A percentile compares a stretch with the other conserved stretches of the same genome.
These are phyloP conservation scores for Chrysolina americana DNA, from an alignment of 2,888 invertebrate species.

Conservation along the genomic window DNA sequence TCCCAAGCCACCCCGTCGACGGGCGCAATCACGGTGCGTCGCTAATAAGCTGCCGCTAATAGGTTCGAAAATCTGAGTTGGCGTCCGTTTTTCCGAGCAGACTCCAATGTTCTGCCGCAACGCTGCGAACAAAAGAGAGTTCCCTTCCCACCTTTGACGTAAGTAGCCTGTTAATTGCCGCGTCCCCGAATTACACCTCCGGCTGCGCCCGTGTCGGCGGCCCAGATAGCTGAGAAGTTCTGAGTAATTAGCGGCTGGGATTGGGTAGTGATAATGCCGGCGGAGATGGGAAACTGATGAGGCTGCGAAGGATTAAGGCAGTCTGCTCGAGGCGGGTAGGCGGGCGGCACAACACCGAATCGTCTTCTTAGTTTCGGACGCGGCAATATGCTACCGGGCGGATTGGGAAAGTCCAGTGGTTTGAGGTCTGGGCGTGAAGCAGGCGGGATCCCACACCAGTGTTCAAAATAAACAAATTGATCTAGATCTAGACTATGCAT, in stretches of 20 bases:
- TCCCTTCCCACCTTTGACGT: slow-evolving; percentile 13
- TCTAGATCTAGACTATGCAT: too few relatives aligned
- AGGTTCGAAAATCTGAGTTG: background rate
- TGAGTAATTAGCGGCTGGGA: slow-evolving; percentile 67
- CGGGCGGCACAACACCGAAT: background rate
- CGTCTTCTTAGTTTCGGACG: background rate
- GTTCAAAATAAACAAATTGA: too few relatives aligned
- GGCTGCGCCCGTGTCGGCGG: slow-evolving; percentile 8
- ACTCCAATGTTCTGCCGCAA: background rate
- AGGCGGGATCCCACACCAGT: too few relatives aligned
- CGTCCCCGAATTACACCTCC: slow-evolving; percentile 10
- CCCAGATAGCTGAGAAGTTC: slow-evolving; percentile 60
- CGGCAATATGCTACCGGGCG: too few relatives aligned
- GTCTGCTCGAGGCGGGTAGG: slow-evolving; percentile 40
- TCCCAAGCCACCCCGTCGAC: too few relatives aligned
- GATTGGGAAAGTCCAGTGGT: too few relatives aligned
- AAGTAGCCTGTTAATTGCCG: slow-evolving; percentile 9
- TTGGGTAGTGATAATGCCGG: slow-evolving; percentile 66
- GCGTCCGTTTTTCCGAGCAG: background rate
- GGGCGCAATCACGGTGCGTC: too few relatives aligned
- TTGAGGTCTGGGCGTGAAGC: too few relatives aligned
- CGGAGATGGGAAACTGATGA: slow-evolving; percentile 67
- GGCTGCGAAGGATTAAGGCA: slow-evolving; percentile 65
- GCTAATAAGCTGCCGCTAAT: background rate
- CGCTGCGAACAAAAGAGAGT: slow-evolving; percentile 6